phyloP scores from a whole-genome alignment of 1,140 invertebrate species.

The Centruroides sculpturatus region DNA sequence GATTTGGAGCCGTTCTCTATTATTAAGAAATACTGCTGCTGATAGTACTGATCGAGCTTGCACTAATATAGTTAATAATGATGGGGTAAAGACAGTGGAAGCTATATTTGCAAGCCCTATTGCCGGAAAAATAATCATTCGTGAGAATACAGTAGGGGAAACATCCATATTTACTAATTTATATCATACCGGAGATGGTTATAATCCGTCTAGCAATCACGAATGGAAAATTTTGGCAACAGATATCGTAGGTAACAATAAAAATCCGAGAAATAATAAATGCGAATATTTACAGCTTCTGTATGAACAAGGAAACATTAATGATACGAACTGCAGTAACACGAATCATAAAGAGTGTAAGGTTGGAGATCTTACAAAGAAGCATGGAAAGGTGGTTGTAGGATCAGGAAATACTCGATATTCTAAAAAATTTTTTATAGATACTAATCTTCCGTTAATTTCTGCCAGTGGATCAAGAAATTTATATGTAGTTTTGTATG shows the following conservation, averaged over 20 bases:
- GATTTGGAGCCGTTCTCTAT: conserved; percentile 26
- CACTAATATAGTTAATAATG: conserved; percentile 26
- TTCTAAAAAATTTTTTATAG: conserved; percentile 20
- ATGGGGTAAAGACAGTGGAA: conserved; percentile 59
- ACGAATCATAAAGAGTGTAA: conserved; percentile 27
- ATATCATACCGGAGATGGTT: conserved; percentile 28
- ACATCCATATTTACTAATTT: conserved; percentile 57
- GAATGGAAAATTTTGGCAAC: conserved; percentile 81
- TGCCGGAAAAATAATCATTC: conserved; percentile 63
- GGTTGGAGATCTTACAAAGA: conserved; percentile 62
- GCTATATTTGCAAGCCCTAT: conserved; percentile 63
- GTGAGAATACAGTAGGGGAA: conserved; percentile 42
- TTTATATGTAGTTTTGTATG: conserved; percentile 70
- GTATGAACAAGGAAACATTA: conserved; percentile 62
- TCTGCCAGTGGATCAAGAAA: conserved; percentile 48
- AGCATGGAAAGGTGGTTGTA: conserved; percentile 49
- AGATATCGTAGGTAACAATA: conserved; percentile 65
- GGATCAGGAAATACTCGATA: conserved; percentile 23
- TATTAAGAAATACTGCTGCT: conserved; percentile 19
- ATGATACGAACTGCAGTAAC: conserved; percentile 33
- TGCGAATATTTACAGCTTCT: conserved; percentile 52
- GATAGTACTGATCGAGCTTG: conserved; percentile 12
- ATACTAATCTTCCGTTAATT: conserved; percentile 33
- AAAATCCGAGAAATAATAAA: conserved; percentile 1
- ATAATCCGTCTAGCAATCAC: conserved; percentile 39